These are phyloP conservation scores for Alaudala cheleensis DNA, from an alignment of 2,113 vertebrate species.

Conservation along the genomic window DNA sequence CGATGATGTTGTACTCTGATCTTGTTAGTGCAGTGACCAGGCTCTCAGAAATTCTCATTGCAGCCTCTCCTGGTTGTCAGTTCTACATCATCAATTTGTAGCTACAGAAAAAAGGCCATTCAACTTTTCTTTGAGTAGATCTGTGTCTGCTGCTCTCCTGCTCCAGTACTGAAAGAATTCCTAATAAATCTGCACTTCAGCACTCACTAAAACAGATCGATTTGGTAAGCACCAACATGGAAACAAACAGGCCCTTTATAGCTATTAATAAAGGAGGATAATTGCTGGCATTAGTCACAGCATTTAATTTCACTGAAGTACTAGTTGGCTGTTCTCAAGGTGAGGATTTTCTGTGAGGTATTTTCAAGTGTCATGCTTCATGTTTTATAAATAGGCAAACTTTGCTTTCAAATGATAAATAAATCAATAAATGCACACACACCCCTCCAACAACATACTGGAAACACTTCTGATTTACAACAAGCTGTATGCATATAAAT, in stretches of 20 bases:
- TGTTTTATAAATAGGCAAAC: slow-evolving; percentile 33
- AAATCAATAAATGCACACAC: neutral
- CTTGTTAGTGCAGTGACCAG: neutral
- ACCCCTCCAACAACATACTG: neutral
- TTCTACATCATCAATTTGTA: neutral
- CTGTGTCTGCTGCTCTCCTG: neutral
- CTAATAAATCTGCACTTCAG: slow-evolving; percentile 39
- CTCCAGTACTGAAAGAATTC: neutral
- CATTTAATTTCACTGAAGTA: slow-evolving; percentile 57
- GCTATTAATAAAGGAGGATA: slow-evolving; percentile 62
- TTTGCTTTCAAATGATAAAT: neutral
- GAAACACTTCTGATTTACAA: neutral
- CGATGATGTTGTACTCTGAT: neutral
- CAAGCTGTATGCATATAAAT: neutral
- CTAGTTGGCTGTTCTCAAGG: slow-evolving; percentile 25
- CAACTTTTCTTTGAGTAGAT: neutral
- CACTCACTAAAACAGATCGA: slow-evolving; percentile 45
- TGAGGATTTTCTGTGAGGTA: slow-evolving; percentile 28
- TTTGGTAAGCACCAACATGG: slow-evolving; percentile 48
- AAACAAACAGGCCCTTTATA: slow-evolving; percentile 63
- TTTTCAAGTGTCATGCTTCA: slow-evolving; percentile 11
- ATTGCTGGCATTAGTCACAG: slow-evolving; percentile 53
- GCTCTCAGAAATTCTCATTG: neutral
- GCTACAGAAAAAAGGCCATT: neutral
- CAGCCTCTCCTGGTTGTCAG: neutral